These are phyloP conservation scores for Atethmia centrago DNA, from an alignment of 2,888 invertebrate genomes.

Conservation along the genomic window DNA sequence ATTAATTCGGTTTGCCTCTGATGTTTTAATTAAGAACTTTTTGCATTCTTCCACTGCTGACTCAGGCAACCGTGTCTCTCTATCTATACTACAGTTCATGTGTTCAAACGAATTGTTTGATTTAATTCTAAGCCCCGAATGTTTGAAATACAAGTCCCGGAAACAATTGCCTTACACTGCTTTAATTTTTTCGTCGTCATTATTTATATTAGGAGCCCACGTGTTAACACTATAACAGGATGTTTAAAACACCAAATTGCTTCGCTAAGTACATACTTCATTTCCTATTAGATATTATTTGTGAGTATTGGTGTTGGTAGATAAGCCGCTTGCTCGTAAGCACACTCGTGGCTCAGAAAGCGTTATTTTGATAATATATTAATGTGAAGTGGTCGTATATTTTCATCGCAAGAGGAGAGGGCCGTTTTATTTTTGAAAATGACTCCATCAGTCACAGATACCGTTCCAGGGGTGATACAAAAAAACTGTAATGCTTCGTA, in stretches of 20 bases:
- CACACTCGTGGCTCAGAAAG: conserved; percentile 75
- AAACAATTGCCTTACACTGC: conserved; percentile 80
- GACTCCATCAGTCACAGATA: conserved; percentile 88
- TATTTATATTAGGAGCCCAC: conserved; percentile 85
- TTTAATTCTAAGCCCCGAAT: conserved; percentile 53
- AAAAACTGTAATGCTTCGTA: conserved; percentile 79
- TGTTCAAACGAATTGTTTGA: conserved; percentile 47
- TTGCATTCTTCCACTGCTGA: conserved; percentile 64
- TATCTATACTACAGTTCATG: conserved; percentile 35
- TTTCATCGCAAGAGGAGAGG: conserved; percentile 79
- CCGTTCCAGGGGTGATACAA: conserved; percentile 81
- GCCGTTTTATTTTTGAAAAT: conserved; percentile 89
- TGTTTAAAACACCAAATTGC: conserved; percentile 86
- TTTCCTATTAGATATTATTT: conserved; percentile 87
- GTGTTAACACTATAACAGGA: conserved; percentile 87
- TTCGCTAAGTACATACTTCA: conserved; percentile 84
- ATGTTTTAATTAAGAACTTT: conserved; percentile 84
- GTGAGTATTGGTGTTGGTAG: conserved; percentile 80
- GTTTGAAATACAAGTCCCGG: conserved; percentile 70
- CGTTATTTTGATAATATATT: conserved; percentile 88
- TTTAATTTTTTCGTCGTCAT: conserved; percentile 80
- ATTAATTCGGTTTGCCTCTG: conserved; percentile 82
- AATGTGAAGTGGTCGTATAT: conserved; percentile 85
- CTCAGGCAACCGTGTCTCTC: conserved; percentile 38
- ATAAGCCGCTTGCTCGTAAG: conserved; percentile 77